Conservation (phyloP, 2,888 invertebrate genomes). For the Patella caerulea region DNA sequence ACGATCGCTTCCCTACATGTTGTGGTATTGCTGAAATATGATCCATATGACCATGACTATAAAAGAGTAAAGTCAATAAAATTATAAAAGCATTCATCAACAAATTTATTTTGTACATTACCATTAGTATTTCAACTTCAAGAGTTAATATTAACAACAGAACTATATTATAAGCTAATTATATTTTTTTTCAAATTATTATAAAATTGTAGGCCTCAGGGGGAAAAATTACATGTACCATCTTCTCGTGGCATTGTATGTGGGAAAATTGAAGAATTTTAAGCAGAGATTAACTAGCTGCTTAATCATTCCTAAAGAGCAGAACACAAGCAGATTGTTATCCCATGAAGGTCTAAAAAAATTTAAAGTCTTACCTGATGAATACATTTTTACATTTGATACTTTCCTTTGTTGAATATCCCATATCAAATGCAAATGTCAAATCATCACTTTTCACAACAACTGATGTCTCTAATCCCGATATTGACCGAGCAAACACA, state of each 20-base stretch:
- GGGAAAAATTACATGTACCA: too few species aligned
- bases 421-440: conserved; percentile 55
- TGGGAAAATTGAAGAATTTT: too few species aligned
- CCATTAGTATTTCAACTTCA: conserved; percentile 3
- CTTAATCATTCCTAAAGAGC: too few species aligned
- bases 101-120: not conserved
- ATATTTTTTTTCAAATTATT: too few species aligned
- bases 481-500: conserved; percentile 60
- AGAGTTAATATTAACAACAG: too few species aligned
- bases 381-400: conserved; percentile 50
- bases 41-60: conserved; percentile 67
- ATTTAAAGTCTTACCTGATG: conserved; percentile 44
- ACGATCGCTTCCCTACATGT: conserved; percentile 57
- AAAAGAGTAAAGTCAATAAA: conserved; percentile 21
- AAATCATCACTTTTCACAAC: conserved; percentile 48
- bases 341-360: too few species aligned
- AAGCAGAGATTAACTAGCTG: too few species aligned
- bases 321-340: too few species aligned
- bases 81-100: not conserved
- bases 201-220: too few species aligned
- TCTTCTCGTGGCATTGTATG: too few species aligned
- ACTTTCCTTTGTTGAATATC: conserved; percentile 45
- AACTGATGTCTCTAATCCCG: conserved; percentile 62
- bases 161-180: too few species aligned
- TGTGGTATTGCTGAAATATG: conserved; percentile 59